Evolutionary conservation across 2,797 vertebrate species (phyloP), one percentile per base, ranked within the genome.

Genomic region (Aselliscus stoliczkanus): DNA sequence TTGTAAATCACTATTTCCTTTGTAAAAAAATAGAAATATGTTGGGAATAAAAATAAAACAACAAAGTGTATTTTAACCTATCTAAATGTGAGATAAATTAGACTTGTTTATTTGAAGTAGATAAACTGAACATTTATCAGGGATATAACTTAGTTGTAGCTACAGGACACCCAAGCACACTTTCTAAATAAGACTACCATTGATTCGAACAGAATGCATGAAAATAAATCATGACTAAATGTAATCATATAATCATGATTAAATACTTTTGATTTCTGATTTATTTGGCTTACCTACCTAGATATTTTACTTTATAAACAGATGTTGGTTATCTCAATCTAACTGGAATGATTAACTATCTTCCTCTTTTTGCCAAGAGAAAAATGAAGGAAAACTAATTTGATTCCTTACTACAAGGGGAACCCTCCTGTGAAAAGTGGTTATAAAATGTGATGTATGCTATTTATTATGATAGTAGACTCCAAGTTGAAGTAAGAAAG

Each of bases 1-100:
- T 97, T 94, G 80, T 97, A 97, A 97, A 98, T 97, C 87, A 92
- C n/a, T 17, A 79, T 37, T 94, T 42, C 88, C 75, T 60, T 6
- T 56, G 86, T 83, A 95, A 83, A 96, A 96, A 96, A 97, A 95
- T 37, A 91, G 5, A 91, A 97, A 21, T 52, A 62, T 69, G 17
- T 86, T 76, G 39, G 34, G 95, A 97, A 44, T 12, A 93, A 58
- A 89, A 54, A 47, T n/a, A 47, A 96, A 96, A 90, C 29, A 82
- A 5, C 6, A 67, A 1, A 83, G 3, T 88, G 65, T 95, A 96
- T 95, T 97, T 95, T 97, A 95, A 75, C 34, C 54, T 90, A 88
- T 81, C 37, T 91, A 91, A 93, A 79, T 94, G 58, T 89, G 73
- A 42, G 60, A 72, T 96, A 94, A 97, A 97, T 54, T 95, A 42